Evolutionary conservation across 2,888 invertebrate genomes (phyloP).

Genomic region (Brenthis ino): DNA sequence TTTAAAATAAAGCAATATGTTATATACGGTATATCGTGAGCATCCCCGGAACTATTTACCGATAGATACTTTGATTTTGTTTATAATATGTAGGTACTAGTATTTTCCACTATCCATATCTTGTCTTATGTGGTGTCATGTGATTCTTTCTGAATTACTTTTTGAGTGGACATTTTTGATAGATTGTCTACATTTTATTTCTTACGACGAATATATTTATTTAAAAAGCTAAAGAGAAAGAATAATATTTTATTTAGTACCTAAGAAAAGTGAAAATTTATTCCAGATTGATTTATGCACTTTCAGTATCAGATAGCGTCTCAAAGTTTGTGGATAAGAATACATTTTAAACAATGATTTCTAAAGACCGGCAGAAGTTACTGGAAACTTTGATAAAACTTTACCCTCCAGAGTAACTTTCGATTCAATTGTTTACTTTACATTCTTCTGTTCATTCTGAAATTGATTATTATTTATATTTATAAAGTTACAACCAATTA

Average conservation of each 20-base stretch:
- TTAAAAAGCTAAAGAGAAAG: not conserved
- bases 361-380: constrained; percentile 26
- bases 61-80: too few relatives aligned
- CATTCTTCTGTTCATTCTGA: not conserved
- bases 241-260: not conserved
- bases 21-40: too few relatives aligned
- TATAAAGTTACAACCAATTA: not conserved
- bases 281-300: constrained; percentile 8
- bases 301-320: constrained; percentile 6
- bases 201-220: too few relatives aligned
- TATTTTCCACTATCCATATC: too few relatives aligned
- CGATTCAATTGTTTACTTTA: constrained; percentile 13
- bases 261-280: not conserved
- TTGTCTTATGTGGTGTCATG: too few relatives aligned
- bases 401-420: constrained; percentile 20
- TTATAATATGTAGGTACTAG: too few relatives aligned
- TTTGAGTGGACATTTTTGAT: too few relatives aligned
- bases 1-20: too few relatives aligned
- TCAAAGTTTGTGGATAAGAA: constrained; percentile 24
- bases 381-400: constrained; percentile 30
- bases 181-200: too few relatives aligned
- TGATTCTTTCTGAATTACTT: too few relatives aligned
- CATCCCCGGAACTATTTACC: too few relatives aligned
- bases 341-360: constrained; percentile 27
- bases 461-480: too few relatives aligned